Percentiles rank a stretch among this genome's conserved stretches.
These are phyloP conservation scores for Heliconius eleuchia DNA, from an alignment of 1,140 invertebrate genomes.

Conservation along the genomic window DNA sequence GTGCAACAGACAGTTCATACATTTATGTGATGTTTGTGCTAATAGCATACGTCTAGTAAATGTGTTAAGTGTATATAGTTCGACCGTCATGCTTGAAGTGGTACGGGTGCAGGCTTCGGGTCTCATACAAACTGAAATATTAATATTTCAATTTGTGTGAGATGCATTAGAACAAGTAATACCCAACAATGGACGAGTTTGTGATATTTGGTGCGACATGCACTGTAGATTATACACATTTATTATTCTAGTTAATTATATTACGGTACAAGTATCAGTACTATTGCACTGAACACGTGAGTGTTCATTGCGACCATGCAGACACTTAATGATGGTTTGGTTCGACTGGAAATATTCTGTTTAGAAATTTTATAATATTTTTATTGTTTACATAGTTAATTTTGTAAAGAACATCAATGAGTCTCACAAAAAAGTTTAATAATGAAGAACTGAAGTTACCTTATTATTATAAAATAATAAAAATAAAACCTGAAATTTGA, in stretches of 20 bases:
- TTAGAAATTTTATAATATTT: background rate
- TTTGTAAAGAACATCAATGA: background rate
- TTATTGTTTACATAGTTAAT: background rate
- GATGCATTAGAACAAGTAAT: slow-evolving; percentile 56
- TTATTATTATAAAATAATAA: background rate
- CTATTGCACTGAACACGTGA: slow-evolving; percentile 25
- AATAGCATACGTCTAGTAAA: slow-evolving; percentile 55
- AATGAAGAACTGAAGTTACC: background rate
- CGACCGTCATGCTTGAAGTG: slow-evolving; percentile 71
- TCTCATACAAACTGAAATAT: slow-evolving; percentile 61
- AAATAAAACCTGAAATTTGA: background rate
- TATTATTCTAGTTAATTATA: slow-evolving; percentile 39
- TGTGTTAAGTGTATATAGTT: slow-evolving; percentile 51
- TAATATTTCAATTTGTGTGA: slow-evolving; percentile 52
- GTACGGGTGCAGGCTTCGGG: slow-evolving; percentile 72
- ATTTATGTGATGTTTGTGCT: slow-evolving; percentile 54
- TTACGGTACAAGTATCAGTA: slow-evolving; percentile 23
- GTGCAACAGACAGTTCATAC: slow-evolving; percentile 41
- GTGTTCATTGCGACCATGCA: slow-evolving; percentile 56
- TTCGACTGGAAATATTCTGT: slow-evolving; percentile 55
- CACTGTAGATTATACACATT: slow-evolving; percentile 71
- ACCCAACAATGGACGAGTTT: slow-evolving; percentile 62
- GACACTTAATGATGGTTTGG: slow-evolving; percentile 44
- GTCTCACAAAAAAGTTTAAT: background rate
- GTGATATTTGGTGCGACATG: slow-evolving; percentile 77